phyloP scores from a whole-genome alignment of 2,113 vertebrate genomes.

The Xenopus tropicalis region DNA sequence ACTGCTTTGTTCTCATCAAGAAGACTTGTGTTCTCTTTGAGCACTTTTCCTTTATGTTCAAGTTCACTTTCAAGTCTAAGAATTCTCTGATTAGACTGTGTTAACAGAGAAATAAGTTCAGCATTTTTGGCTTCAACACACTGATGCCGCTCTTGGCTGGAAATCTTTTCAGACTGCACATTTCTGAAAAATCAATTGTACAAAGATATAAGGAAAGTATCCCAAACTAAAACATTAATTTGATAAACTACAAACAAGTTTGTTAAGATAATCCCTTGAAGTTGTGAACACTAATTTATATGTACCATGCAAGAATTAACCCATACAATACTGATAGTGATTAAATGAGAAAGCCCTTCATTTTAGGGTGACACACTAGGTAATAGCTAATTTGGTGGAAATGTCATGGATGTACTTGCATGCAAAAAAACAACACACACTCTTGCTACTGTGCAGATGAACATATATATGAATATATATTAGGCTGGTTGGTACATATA shows the following conservation, averaged over 20 bases:
- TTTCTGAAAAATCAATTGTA: conserved; percentile 56
- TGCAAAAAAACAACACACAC: no score
- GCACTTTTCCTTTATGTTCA: conserved; percentile 57
- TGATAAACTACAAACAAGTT: neutral
- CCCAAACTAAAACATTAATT: neutral
- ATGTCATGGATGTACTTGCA: no score
- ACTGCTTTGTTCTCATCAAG: conserved; percentile 23
- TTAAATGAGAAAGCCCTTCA: no score
- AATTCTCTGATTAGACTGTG: conserved; percentile 62
- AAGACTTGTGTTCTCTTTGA: conserved; percentile 64
- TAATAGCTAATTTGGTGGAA: no score
- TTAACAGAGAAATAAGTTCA: conserved; percentile 65
- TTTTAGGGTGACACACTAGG: no score
- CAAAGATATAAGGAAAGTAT: neutral
- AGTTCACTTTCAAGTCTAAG: conserved; percentile 70
- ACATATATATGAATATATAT: no score
- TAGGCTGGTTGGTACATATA: no score
- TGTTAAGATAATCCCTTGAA: no score
- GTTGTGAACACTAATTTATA: no score
- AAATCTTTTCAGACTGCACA: conserved; percentile 67
- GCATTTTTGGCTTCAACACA: conserved; percentile 59
- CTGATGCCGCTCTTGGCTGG: conserved; percentile 58
- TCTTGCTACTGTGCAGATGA: no score
- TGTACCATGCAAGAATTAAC: no score
- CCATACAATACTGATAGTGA: accelerated